phyloP scores from a whole-genome alignment of 2,888 invertebrate species.

The Drosophila mulleri region DNA sequence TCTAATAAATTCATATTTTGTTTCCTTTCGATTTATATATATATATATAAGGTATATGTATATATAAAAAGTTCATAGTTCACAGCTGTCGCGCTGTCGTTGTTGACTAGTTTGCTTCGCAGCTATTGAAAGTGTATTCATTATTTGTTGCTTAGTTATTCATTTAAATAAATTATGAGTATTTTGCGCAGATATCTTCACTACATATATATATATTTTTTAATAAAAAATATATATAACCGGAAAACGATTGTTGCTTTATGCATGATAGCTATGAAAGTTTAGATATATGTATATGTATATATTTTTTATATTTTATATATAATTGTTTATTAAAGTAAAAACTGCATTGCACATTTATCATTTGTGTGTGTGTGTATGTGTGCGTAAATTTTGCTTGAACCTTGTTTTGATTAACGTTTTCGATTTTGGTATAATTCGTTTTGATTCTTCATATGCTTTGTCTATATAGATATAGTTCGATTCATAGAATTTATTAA shows the following conservation, averaged over 20 bases:
- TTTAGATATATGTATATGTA: constrained; percentile 10
- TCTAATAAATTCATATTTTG: constrained; percentile 58
- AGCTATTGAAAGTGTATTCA: constrained; percentile 42
- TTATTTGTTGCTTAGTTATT: constrained; percentile 9
- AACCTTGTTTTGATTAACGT: constrained; percentile 61
- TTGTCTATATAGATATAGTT: constrained; percentile 3
- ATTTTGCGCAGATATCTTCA: constrained; percentile 30
- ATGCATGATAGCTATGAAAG: constrained; percentile 12
- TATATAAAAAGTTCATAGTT: constrained; percentile 31
- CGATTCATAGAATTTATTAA: constrained; percentile 26
- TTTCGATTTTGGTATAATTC: constrained; percentile 58
- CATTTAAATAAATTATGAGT: constrained; percentile 37
- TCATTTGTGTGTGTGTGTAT: constrained; percentile 19
- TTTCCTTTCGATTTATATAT: constrained; percentile 4
- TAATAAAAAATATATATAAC: constrained; percentile 51
- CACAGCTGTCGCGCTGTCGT: constrained; percentile 35
- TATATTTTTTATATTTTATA: constrained; percentile 18
- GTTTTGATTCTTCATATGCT: constrained; percentile 61
- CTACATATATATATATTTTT: constrained; percentile 7
- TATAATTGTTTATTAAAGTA: constrained; percentile 67
- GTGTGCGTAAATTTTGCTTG: constrained; percentile 26
- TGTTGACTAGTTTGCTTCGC: constrained; percentile 64
- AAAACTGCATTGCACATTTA: constrained; percentile 81
- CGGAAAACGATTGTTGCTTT: constrained; percentile 41
- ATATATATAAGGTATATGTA: constrained; percentile 14